phyloP scores from a whole-genome alignment of 92 coral and sea anemone species.

The Epizoanthus stellaris region DNA sequence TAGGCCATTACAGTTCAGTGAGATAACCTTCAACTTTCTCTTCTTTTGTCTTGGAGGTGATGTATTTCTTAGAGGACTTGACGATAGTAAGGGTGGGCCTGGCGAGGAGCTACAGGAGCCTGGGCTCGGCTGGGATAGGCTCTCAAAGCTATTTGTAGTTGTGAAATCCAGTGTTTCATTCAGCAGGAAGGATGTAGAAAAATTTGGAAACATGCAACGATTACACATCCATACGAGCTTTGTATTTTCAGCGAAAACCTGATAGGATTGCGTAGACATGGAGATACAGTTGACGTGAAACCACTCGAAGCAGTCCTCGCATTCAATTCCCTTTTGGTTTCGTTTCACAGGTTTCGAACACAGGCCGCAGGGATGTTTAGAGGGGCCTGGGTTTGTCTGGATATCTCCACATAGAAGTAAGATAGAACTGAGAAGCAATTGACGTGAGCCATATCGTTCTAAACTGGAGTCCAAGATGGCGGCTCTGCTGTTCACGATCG shows the following conservation, averaged over 20 bases:
- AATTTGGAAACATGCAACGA: constrained; percentile 35
- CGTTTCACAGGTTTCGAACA: constrained; percentile 23
- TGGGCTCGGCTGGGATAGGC: constrained; percentile 19
- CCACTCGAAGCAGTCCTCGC: constrained; percentile 25
- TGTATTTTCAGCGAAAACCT: background rate
- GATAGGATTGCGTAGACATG: constrained; percentile 39
- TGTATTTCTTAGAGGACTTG: background rate
- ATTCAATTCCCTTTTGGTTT: constrained; percentile 24
- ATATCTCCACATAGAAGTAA: background rate
- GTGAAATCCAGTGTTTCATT: background rate
- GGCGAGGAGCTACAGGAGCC: constrained; percentile 8
- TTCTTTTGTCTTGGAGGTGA: background rate
- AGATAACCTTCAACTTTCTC: constrained; percentile 22
- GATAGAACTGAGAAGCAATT: constrained; percentile 4
- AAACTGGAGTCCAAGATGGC: constrained; percentile 21
- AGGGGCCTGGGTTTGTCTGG: constrained; percentile 12
- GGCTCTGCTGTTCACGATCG: constrained; percentile 13
- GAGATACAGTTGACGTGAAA: constrained; percentile 31
- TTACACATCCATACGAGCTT: constrained; percentile 48
- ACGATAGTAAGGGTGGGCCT: background rate
- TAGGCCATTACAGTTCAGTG: constrained; percentile 33
- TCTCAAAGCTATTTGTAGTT: constrained; percentile 24
- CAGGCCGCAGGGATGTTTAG: constrained; percentile 21
- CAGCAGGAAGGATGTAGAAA: constrained; percentile 28
- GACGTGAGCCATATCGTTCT: constrained; percentile 8